Evolutionary conservation across 2,797 vertebrate species (phyloP).

Genomic region (Micrastur ruficollis): DNA sequence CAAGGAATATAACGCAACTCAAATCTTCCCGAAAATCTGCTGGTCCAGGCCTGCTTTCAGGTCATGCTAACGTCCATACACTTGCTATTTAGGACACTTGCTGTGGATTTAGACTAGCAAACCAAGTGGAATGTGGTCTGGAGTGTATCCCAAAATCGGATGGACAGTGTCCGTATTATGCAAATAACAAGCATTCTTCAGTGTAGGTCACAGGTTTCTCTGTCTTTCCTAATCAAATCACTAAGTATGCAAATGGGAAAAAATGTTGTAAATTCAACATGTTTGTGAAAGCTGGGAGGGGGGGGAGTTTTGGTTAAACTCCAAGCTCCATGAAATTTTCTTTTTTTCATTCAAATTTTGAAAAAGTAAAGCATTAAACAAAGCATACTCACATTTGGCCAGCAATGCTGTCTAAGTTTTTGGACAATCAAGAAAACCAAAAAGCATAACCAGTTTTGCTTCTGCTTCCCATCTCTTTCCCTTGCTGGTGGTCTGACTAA

Average conservation of each 20-base stretch:
- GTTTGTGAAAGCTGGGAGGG: neutral
- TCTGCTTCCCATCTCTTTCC: neutral
- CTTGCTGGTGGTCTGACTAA: neutral
- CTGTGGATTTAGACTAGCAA: neutral
- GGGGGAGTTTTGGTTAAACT: neutral
- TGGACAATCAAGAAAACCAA: neutral
- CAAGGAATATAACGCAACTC: neutral
- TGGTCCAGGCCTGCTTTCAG: neutral
- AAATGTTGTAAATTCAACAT: neutral
- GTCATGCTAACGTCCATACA: neutral
- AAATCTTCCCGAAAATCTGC: neutral
- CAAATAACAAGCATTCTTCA: neutral
- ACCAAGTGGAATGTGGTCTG: neutral
- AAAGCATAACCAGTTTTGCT: neutral
- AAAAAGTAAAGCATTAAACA: neutral
- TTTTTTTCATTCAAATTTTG: neutral
- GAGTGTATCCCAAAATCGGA: neutral
- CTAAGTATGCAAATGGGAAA: neutral
- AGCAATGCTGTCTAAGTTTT: neutral
- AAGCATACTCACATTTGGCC: neutral
- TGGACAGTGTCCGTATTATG: neutral
- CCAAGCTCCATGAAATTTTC: neutral
- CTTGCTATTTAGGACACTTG: neutral
- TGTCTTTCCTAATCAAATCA: neutral
- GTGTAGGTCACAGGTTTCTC: neutral